phyloP scores from a whole-genome alignment of 2,113 vertebrate genomes.

The Cyanoliseus patagonus region DNA sequence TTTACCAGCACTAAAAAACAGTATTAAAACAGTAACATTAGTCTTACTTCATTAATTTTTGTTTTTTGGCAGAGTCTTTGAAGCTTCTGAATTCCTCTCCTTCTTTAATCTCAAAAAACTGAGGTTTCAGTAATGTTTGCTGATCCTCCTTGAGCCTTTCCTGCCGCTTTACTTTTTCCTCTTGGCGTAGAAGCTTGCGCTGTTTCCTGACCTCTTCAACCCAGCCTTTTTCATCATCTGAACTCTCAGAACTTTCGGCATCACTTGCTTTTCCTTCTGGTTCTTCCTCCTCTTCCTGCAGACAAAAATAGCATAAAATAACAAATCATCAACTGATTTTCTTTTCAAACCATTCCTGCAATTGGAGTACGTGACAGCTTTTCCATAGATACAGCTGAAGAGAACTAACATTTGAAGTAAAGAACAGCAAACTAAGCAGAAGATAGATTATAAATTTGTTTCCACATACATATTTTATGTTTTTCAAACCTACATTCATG shows the following conservation, averaged over 20 bases:
- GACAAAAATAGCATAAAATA: conserved; percentile 64
- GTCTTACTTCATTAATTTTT: conserved; percentile 92
- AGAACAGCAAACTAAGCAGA: neutral
- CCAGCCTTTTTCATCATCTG: conserved; percentile 96
- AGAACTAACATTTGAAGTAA: neutral
- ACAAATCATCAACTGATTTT: neutral
- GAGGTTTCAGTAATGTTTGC: conserved; percentile 85
- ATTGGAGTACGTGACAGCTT: neutral
- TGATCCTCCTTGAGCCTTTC: conserved; percentile 83
- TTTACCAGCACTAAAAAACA: neutral
- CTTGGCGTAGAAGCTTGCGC: conserved; percentile 84
- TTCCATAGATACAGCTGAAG: neutral
- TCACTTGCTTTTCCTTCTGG: conserved; percentile 91
- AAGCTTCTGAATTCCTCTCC: conserved; percentile 97
- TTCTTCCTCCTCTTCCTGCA: conserved; percentile 87
- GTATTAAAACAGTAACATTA: neutral
- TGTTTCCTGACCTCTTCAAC: conserved; percentile 97
- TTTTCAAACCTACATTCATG: neutral
- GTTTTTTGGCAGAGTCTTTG: conserved; percentile 84
- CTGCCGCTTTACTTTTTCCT: conserved; percentile 81
- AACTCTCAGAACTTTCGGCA: conserved; percentile 92
- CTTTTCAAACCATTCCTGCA: neutral
- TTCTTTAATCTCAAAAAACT: conserved; percentile 95
- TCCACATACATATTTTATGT: neutral
- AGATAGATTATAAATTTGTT: neutral